Base-by-base conservation (phyloP, 2,113 vertebrate genomes). In the Callocephalon fimbriatum region DNA sequence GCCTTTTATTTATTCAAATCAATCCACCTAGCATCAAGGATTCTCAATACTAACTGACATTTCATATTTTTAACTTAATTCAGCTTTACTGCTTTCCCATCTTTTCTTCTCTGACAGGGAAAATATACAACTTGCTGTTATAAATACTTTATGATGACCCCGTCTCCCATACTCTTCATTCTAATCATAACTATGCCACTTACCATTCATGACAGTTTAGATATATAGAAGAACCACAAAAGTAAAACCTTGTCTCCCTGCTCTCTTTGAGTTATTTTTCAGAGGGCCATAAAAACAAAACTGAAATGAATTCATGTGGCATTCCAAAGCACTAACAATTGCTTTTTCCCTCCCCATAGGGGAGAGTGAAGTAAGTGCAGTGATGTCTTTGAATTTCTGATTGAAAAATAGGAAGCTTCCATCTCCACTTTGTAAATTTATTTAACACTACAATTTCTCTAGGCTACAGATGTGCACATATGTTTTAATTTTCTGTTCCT, bases 91-190 rank as follows among this genome's bases (percentile, higher is more conserved):
- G 65, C 87, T 94, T 84, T 42, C 79, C 93, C 56, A 94, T 92
- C 76, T 80, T 73, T 91, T 95, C 67, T 93, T 56, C 73, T 83
- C 67, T 95, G 96, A 96, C 96, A 91, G 58, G 48, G 79, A 79
- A 44, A 95, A 96, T 79, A 89, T 61, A 81, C 85, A 95, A 48
- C 94, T 86, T 76, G 70, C 74, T 22, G 8, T 92, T 96, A 95
- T 95, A 96, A 97, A 97, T 93, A 94, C 93, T 96, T 97, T 72
- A 94, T 95, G 95, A 95, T 91, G 97, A 96, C 95, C 95, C 89
- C 77, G 61, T 93, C 96, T 95, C 40, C 80, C 25, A 21, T 83
- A 67, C 67, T 89, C 76, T 91, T 96, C 92, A 85, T 84, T 97
- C 94, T 87, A 91, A 95, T 96, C 95, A 79, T 78, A 97, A 91